Conservation (phyloP, 1,140 invertebrate species). For the Brachionus asplanchnoidis region DNA sequence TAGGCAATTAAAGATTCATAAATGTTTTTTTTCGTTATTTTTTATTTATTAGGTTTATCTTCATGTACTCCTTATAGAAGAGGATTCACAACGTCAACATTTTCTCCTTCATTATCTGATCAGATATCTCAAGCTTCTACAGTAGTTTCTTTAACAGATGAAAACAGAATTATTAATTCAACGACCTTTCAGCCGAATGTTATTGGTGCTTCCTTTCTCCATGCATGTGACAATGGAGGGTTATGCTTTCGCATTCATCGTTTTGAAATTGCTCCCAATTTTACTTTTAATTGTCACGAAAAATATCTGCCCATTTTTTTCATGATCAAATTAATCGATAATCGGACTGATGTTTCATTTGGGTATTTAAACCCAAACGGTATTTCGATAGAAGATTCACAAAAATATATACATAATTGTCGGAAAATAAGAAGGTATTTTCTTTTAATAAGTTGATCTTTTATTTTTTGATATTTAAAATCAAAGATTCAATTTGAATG, state of each 20-base stretch:
- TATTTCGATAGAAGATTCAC: neutral
- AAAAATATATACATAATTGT: neutral
- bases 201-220: neutral
- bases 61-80: neutral
- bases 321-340: neutral
- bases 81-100: neutral
- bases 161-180: neutral
- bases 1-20: neutral
- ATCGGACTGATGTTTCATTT: slow-evolving; percentile 3
- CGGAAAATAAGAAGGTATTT: slow-evolving; percentile 1
- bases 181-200: neutral
- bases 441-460: neutral
- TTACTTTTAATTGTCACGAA: slow-evolving; percentile 12
- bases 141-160: neutral
- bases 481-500: slow-evolving; percentile 11
- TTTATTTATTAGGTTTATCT: neutral
- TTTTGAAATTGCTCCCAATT: neutral
- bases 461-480: neutral
- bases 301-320: slow-evolving; percentile 1
- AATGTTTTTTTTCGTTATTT: neutral
- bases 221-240: neutral
- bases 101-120: neutral
- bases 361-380: neutral
- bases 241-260: neutral
- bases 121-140: neutral